Conservation (phyloP, 2,888 invertebrate species). For the Parasteatoda lunata region DNA sequence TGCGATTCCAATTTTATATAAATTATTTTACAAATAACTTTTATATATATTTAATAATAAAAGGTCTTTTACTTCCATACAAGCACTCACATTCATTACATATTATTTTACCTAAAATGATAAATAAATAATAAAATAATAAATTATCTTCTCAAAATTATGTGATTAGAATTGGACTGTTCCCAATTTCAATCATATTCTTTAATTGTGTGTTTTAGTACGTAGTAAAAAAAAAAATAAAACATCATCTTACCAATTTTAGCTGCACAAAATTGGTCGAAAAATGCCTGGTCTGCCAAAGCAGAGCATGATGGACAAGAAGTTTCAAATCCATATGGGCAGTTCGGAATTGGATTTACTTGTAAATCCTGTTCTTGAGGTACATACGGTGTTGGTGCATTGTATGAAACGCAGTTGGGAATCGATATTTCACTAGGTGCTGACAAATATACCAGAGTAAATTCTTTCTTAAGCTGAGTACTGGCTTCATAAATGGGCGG, state of each 20-base stretch:
- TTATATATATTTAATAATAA: no score
- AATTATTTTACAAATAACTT: no score
- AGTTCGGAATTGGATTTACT: background rate
- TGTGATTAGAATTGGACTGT: no score
- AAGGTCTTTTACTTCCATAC: no score
- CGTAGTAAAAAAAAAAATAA: background rate
- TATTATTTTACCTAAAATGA: no score
- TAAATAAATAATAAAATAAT: no score
- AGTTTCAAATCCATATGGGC: background rate
- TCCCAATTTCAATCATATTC: no score
- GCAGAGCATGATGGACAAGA: conserved; percentile 5
- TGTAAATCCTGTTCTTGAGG: background rate
- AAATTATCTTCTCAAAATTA: no score
- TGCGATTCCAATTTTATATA: no score
- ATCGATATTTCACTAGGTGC: conserved; percentile 7
- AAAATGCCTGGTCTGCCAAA: background rate
- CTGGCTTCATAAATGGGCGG: background rate
- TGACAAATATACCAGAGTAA: background rate
- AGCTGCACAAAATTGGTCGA: conserved; percentile 9
- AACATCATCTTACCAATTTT: conserved; percentile 9
- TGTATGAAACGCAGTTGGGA: background rate
- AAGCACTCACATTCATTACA: no score
- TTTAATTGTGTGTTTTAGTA: no score
- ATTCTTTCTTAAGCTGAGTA: background rate
- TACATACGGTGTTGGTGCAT: background rate